These are phyloP conservation scores for Ciconia nigra DNA, from an alignment of 2,797 vertebrate genomes.

Conservation along the genomic window DNA sequence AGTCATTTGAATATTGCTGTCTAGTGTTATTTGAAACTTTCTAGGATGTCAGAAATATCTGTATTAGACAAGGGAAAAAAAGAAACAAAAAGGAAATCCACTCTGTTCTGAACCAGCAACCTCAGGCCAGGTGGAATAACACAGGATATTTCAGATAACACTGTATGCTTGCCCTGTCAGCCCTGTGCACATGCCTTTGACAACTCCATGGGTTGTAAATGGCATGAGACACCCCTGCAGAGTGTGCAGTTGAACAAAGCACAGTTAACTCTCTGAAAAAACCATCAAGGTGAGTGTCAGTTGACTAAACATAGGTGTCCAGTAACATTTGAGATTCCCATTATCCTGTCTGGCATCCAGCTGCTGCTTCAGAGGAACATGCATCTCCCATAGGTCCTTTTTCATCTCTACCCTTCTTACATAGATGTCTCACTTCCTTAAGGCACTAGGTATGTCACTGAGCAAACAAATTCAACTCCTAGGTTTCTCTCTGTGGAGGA, in stretches of 20 bases:
- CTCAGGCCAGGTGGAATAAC: background rate
- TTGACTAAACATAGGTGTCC: background rate
- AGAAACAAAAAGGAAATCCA: background rate
- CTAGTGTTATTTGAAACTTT: background rate
- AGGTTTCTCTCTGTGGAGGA: background rate
- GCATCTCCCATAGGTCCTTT: background rate
- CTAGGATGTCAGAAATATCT: background rate
- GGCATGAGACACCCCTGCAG: background rate
- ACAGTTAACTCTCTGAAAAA: background rate
- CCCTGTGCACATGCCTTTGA: background rate
- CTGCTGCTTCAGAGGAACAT: background rate
- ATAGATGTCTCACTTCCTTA: background rate
- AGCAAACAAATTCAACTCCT: background rate
- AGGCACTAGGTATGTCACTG: background rate
- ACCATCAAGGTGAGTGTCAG: background rate
- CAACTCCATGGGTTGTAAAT: background rate
- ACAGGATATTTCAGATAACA: background rate
- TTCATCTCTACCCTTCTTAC: background rate
- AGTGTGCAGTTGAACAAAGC: background rate
- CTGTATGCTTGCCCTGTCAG: background rate
- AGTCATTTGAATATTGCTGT: background rate
- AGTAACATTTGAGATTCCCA: background rate
- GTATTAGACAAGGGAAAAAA: background rate
- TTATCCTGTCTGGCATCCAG: background rate
- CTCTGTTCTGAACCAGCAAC: background rate